These are phyloP conservation scores for Donacobius atricapilla DNA, from an alignment of 2,113 vertebrate species.

Conservation along the genomic window DNA sequence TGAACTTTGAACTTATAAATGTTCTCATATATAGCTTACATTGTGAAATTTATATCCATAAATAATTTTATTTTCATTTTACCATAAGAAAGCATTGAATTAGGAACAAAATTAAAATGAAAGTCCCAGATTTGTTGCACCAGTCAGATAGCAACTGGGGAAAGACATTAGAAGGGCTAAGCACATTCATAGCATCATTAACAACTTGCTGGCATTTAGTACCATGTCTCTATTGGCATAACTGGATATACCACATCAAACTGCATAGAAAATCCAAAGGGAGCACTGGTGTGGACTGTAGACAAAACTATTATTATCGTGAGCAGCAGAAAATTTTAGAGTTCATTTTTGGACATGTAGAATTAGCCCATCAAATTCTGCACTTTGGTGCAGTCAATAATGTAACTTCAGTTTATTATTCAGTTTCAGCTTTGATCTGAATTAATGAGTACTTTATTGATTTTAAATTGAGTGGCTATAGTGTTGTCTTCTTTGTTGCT, in stretches of 20 bases:
- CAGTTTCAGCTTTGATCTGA: slow-evolving; percentile 45
- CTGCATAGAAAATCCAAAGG: background rate
- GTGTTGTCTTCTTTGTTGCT: slow-evolving; percentile 15
- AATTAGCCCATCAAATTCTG: slow-evolving; percentile 27
- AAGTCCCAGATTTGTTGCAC: background rate
- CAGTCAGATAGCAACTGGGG: background rate
- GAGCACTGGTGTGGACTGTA: background rate
- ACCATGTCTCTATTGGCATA: background rate
- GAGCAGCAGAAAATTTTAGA: background rate
- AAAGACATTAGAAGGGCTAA: background rate
- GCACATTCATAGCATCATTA: background rate
- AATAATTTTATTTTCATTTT: background rate
- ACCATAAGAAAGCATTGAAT: background rate
- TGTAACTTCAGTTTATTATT: slow-evolving; percentile 22
- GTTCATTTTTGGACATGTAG: background rate
- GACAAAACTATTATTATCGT: background rate
- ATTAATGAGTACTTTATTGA: slow-evolving; percentile 44
- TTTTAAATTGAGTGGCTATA: slow-evolving; percentile 39
- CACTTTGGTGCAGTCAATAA: background rate
- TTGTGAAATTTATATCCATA: background rate
- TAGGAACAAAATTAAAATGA: background rate
- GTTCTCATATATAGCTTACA: background rate
- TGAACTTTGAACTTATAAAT: background rate
- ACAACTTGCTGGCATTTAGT: background rate
- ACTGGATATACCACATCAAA: background rate